Conservation (phyloP, 2,113 vertebrate species). For the Raja brachyura region DNA sequence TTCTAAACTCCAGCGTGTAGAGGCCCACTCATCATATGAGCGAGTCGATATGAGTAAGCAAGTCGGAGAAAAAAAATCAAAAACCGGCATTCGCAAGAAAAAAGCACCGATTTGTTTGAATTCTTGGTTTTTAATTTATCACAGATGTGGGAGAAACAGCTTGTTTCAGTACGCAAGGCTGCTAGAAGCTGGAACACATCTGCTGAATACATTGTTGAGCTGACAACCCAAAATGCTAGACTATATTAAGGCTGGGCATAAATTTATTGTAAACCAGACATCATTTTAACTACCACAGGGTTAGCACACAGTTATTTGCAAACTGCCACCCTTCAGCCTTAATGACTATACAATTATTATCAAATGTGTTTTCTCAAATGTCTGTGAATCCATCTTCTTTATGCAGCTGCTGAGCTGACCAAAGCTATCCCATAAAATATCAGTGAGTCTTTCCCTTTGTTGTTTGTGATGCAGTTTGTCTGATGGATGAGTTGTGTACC, state of each 20-base stretch:
- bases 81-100: too few relatives aligned
- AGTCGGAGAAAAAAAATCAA: background rate
- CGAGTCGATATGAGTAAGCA: background rate
- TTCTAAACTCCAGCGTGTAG: too few relatives aligned
- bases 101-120: too few relatives aligned
- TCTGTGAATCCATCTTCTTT: background rate
- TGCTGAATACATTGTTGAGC: background rate
- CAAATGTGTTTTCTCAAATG: background rate
- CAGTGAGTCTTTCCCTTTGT: background rate
- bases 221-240: background rate
- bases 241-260: background rate
- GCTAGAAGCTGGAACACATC: background rate
- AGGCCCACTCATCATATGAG: too few relatives aligned
- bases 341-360: constrained; percentile 17
- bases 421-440: constrained; percentile 12
- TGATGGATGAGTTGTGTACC: constrained; percentile 11
- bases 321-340: background rate
- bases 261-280: background rate
- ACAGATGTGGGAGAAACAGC: background rate
- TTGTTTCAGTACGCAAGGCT: background rate
- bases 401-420: constrained; percentile 2
- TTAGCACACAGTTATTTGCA: background rate
- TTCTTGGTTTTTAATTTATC: background rate
- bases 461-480: constrained; percentile 2
- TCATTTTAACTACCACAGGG: background rate